phyloP scores from a whole-genome alignment of 2,888 invertebrate species.

The Drosophila robusta region DNA sequence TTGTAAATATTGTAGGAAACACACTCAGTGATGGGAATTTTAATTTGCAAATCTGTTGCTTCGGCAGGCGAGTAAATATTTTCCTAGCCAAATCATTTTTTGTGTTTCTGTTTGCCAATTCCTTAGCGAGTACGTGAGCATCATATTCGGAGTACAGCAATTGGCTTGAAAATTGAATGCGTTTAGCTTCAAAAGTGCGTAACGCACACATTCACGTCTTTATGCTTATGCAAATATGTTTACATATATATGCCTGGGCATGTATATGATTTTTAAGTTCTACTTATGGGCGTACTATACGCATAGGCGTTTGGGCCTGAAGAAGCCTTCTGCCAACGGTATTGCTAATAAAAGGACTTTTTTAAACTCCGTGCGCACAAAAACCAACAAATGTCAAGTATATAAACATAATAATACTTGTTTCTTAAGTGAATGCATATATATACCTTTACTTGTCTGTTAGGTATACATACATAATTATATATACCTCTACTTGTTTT shows the following conservation, averaged over 20 bases:
- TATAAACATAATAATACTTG: no score
- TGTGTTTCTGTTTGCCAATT: slow-evolving; percentile 5
- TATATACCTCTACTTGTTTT: no score
- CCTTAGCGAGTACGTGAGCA: slow-evolving; percentile 4
- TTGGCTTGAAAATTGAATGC: slow-evolving; percentile 10
- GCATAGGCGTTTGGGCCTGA: neutral
- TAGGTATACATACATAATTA: no score
- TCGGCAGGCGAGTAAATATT: slow-evolving; percentile 33
- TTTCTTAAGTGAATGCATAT: no score
- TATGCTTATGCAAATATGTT: slow-evolving; percentile 20
- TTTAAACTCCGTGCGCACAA: slow-evolving; percentile 2
- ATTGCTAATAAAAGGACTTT: neutral
- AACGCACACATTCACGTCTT: slow-evolving; percentile 1
- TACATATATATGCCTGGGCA: neutral
- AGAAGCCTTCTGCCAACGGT: neutral
- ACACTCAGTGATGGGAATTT: neutral
- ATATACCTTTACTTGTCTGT: neutral
- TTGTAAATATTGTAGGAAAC: neutral
- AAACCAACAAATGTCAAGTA: neutral
- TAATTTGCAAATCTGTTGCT: slow-evolving; percentile 23
- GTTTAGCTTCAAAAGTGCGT: slow-evolving; percentile 3
- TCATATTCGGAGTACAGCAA: slow-evolving; percentile 8
- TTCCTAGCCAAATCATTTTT: slow-evolving; percentile 31
- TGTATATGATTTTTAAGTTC: slow-evolving; percentile 2
- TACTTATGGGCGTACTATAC: neutral